phyloP scores from a whole-genome alignment of 2,113 vertebrate genomes.

The Aptenodytes forsteri region DNA sequence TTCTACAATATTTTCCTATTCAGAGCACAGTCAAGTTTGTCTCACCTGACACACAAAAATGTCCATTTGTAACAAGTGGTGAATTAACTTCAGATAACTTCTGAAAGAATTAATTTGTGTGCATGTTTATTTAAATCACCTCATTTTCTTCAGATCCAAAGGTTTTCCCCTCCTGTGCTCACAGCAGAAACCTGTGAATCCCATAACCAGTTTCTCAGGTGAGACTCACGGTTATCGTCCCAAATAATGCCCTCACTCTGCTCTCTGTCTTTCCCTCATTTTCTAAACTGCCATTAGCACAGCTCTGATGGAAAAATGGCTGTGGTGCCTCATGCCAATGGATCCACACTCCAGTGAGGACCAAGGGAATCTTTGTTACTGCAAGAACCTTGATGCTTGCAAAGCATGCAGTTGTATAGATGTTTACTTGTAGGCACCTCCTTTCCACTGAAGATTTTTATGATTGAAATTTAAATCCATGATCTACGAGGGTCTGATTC shows the following conservation, averaged over 20 bases:
- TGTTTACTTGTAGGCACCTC: neutral
- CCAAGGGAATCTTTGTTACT: neutral
- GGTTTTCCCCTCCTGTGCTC: neutral
- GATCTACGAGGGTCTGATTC: neutral
- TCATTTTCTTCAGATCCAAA: neutral
- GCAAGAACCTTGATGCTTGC: neutral
- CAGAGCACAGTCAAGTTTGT: neutral
- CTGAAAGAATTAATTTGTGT: neutral
- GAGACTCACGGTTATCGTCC: neutral
- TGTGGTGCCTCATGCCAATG: neutral
- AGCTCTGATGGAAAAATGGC: neutral
- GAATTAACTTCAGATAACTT: neutral
- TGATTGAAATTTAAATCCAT: neutral
- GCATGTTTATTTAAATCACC: neutral
- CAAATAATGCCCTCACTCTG: neutral
- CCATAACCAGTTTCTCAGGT: neutral
- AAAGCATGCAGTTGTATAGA: neutral
- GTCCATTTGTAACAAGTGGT: neutral
- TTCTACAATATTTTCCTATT: neutral
- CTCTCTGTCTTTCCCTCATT: neutral
- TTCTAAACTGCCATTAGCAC: neutral
- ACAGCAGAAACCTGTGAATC: neutral
- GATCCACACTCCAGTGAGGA: neutral
- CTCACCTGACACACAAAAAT: neutral
- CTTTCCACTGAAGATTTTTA: neutral